These are phyloP conservation scores for Tenthredo amoena DNA, from an alignment of 2,888 invertebrate genomes.

Conservation along the genomic window DNA sequence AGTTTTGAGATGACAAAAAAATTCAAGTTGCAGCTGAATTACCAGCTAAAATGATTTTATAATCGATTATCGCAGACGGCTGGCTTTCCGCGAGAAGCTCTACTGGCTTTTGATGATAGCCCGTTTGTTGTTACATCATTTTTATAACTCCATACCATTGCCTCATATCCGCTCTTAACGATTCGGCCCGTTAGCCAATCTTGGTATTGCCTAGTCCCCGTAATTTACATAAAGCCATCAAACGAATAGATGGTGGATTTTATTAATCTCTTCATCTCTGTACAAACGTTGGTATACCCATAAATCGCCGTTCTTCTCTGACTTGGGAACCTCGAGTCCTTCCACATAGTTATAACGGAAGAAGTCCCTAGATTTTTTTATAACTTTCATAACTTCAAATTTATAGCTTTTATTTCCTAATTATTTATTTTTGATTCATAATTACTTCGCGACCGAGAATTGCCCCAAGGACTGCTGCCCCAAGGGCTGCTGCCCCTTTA, in stretches of 20 bases:
- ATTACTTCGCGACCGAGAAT: neutral
- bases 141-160: conserved; percentile 5
- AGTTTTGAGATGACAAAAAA: neutral
- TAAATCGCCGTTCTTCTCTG: neutral
- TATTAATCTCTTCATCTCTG: conserved; percentile 1
- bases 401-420: neutral
- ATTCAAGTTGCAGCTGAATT: neutral
- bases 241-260: neutral
- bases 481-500: neutral
- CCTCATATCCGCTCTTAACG: neutral
- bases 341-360: neutral
- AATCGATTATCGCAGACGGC: neutral
- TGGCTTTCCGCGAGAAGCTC: neutral
- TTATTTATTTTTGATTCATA: neutral
- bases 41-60: neutral
- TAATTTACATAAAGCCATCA: conserved; percentile 2
- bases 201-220: neutral
- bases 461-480: neutral
- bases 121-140: conserved; percentile 13
- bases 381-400: neutral
- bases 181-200: neutral
- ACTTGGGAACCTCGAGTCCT: neutral
- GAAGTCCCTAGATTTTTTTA: neutral
- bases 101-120: neutral
- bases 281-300: neutral